Conservation (phyloP, 2,888 invertebrate genomes). For the Allophyes oxyacanthae region DNA sequence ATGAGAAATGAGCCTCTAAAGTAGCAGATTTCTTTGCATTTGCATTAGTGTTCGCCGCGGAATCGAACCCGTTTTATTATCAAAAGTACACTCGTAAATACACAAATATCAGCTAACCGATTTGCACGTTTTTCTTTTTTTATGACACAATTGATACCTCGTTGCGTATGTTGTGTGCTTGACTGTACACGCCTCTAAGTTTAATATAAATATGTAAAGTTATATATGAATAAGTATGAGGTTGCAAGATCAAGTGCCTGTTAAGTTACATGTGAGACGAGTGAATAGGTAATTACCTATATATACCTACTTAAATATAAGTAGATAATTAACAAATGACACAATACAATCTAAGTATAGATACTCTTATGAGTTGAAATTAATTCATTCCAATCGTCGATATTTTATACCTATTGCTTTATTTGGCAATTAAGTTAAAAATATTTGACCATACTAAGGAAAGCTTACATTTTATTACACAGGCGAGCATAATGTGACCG, state of each 20-base stretch:
- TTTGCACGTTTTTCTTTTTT: slow-evolving; percentile 30
- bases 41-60: slow-evolving; percentile 69
- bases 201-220: slow-evolving; percentile 41
- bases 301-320: no score
- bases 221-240: slow-evolving; percentile 34
- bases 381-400: no score
- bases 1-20: slow-evolving; percentile 81
- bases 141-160: background rate
- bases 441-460: slow-evolving; percentile 14
- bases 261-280: slow-evolving; percentile 22
- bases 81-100: slow-evolving; percentile 66
- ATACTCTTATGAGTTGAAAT: no score
- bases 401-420: slow-evolving; percentile 10
- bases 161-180: background rate
- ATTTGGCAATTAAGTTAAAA: background rate
- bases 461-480: slow-evolving; percentile 43
- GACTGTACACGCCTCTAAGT: slow-evolving; percentile 20
- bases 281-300: slow-evolving; percentile 23
- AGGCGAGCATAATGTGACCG: slow-evolving; percentile 12
- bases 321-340: no score
- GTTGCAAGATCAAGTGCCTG: slow-evolving; percentile 13
- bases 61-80: slow-evolving; percentile 65
- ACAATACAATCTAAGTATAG: no score
- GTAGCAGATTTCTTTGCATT: slow-evolving; percentile 79
- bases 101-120: slow-evolving; percentile 60